Evolutionary conservation across 2,797 vertebrate genomes (phyloP).

Genomic region (Clarias platycephalus): DNA sequence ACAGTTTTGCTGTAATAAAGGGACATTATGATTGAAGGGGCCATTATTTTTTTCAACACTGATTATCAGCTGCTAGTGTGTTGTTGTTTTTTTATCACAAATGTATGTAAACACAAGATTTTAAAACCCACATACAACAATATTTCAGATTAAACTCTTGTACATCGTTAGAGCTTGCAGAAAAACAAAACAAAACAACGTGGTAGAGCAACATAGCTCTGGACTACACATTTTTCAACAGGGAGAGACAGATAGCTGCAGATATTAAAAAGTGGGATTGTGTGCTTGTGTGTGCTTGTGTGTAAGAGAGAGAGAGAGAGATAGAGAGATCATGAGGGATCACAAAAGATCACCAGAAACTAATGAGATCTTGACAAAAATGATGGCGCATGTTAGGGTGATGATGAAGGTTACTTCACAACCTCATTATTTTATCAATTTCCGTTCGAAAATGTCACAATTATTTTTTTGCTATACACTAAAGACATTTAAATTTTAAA

Average conservation of each 20-base stretch:
- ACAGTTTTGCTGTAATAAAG: background rate
- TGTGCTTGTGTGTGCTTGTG: too few species aligned
- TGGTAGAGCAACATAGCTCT: background rate
- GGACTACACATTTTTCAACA: background rate
- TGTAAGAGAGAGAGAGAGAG: background rate
- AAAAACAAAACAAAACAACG: background rate
- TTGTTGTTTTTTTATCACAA: background rate
- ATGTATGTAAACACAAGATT: background rate
- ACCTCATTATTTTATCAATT: background rate
- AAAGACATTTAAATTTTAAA: background rate
- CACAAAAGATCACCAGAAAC: background rate
- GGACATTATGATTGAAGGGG: background rate
- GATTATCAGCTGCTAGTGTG: background rate
- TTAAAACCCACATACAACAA: background rate
- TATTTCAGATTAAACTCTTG: background rate
- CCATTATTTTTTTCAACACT: conserved; percentile 4
- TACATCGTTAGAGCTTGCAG: background rate
- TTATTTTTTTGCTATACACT: background rate
- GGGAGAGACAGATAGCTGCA: background rate
- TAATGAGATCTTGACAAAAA: background rate
- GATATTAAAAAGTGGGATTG: background rate
- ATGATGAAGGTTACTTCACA: background rate
- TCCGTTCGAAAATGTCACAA: background rate
- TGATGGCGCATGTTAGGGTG: background rate
- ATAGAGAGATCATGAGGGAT: background rate